Evolutionary conservation across 2,888 invertebrate genomes (phyloP).

Genomic region (Odontomyia ornata): DNA sequence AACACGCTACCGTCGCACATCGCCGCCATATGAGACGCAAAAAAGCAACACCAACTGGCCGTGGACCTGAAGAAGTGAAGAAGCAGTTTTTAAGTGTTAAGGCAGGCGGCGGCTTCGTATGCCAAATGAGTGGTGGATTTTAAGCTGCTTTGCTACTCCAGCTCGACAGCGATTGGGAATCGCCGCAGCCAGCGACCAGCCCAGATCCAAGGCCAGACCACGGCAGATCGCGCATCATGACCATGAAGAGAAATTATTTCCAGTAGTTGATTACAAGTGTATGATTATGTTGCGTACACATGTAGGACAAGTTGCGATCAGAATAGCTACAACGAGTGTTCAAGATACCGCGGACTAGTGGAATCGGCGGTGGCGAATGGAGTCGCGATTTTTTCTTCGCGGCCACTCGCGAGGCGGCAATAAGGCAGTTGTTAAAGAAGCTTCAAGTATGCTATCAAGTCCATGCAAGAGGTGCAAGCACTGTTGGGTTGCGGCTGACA

Average conservation of each 20-base stretch:
- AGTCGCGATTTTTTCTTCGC: background rate
- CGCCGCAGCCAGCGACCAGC: constrained; percentile 42
- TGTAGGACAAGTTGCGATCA: constrained; percentile 44
- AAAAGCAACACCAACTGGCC: constrained; percentile 48
- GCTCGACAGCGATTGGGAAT: constrained; percentile 38
- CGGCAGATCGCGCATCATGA: constrained; percentile 28
- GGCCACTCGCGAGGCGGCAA: background rate
- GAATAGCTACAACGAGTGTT: constrained; percentile 1
- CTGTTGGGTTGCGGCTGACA: background rate
- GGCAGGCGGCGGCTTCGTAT: constrained; percentile 44
- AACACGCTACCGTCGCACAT: constrained; percentile 10
- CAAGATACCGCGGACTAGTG: background rate
- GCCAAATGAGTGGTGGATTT: constrained; percentile 45
- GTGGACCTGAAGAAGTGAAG: constrained; percentile 46
- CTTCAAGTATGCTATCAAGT: background rate
- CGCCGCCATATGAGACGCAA: constrained; percentile 44
- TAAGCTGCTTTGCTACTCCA: constrained; percentile 35
- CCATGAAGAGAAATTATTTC: constrained; percentile 52
- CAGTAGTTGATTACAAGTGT: constrained; percentile 55
- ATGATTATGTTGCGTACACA: constrained; percentile 53
- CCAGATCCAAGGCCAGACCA: constrained; percentile 45
- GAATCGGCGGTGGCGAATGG: background rate
- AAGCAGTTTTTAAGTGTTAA: constrained; percentile 39
- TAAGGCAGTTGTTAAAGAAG: constrained; percentile 35
- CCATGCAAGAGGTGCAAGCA: background rate